These are phyloP conservation scores for Parasteatoda tepidariorum DNA, from an alignment of 1,140 invertebrate species.

Conservation along the genomic window DNA sequence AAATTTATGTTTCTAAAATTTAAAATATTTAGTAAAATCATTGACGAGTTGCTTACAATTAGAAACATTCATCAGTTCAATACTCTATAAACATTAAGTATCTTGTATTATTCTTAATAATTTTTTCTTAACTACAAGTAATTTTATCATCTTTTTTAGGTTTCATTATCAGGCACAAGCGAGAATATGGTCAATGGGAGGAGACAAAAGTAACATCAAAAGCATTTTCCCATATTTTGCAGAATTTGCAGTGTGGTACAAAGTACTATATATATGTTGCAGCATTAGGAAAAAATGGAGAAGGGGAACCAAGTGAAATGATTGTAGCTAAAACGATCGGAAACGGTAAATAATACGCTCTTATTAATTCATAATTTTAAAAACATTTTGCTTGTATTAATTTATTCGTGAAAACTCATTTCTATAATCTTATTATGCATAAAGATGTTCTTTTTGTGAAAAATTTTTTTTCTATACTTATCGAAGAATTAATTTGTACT, in stretches of 20 bases:
- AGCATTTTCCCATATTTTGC: constrained; percentile 73
- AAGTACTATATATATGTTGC: constrained; percentile 72
- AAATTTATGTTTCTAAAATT: too few relatives aligned
- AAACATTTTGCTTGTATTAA: too few relatives aligned
- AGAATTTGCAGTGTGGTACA: constrained; percentile 80
- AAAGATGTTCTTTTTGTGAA: too few relatives aligned
- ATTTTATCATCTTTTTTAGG: constrained; percentile 64
- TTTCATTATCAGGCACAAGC: constrained; percentile 69
- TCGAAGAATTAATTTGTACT: too few relatives aligned
- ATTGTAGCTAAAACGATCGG: constrained; percentile 69
- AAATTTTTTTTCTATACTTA: too few relatives aligned
- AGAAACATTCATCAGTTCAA: too few relatives aligned
- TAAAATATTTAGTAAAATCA: too few relatives aligned
- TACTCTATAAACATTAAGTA: too few relatives aligned
- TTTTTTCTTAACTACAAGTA: background rate
- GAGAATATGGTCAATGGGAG: constrained; percentile 75
- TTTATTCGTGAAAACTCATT: too few relatives aligned
- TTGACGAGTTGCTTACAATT: too few relatives aligned
- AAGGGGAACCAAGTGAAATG: constrained; percentile 67
- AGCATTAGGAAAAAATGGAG: constrained; percentile 68
- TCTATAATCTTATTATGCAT: too few relatives aligned
- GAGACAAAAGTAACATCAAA: constrained; percentile 64
- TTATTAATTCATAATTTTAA: background rate
- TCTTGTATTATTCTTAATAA: too few relatives aligned
- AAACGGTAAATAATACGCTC: constrained; percentile 64